Percentiles rank a stretch among this genome's conserved stretches.
phyloP scores from a whole-genome alignment of 92 coral and sea anemone genomes.

The Heliopora coerulea region DNA sequence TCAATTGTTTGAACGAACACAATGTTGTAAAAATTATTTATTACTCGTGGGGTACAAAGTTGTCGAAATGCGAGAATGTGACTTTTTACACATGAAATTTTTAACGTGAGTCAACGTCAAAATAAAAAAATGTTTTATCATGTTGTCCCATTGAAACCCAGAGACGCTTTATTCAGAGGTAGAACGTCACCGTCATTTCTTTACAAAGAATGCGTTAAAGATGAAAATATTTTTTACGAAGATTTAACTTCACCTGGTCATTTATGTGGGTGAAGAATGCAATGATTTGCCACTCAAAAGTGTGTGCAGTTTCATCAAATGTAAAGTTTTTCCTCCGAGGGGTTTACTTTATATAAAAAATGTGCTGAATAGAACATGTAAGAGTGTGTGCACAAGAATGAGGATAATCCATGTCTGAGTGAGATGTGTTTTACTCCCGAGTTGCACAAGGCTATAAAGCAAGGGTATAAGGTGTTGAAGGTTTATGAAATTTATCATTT shows the following conservation, averaged over 20 bases:
- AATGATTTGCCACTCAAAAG: constrained; percentile 38
- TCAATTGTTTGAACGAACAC: constrained; percentile 22
- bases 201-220: constrained; percentile 3
- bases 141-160: too few relatives aligned
- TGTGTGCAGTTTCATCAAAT: too few relatives aligned
- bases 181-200: constrained; percentile 21
- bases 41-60: constrained; percentile 35
- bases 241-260: constrained; percentile 36
- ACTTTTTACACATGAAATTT: constrained; percentile 36
- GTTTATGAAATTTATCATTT: constrained; percentile 48
- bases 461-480: constrained; percentile 38
- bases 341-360: constrained; percentile 37
- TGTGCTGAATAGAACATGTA: neutral
- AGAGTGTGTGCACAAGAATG: constrained; percentile 21
- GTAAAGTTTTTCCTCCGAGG: constrained; percentile 27
- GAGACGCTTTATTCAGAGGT: constrained; percentile 47
- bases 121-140: too few relatives aligned
- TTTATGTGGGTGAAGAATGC: constrained; percentile 16
- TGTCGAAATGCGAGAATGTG: constrained; percentile 50
- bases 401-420: neutral
- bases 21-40: constrained; percentile 27
- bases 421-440: neutral
- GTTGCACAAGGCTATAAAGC: constrained; percentile 18
- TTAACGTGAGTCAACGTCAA: too few relatives aligned
- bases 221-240: constrained; percentile 37